Evolutionary conservation across 2,113 vertebrate genomes (phyloP).

Genomic region (Columba janthina): DNA sequence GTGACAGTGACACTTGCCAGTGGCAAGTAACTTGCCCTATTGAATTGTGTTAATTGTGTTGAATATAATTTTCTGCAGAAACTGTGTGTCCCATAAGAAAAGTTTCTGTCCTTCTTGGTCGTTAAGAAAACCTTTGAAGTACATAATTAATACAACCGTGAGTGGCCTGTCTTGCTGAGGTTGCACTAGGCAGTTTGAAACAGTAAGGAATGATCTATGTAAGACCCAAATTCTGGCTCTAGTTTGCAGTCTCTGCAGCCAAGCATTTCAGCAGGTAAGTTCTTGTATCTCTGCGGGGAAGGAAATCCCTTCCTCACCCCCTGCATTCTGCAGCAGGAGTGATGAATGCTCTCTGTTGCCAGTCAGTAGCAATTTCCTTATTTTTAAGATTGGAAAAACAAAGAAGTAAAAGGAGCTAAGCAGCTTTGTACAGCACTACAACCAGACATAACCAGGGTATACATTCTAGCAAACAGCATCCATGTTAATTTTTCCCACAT

Average conservation of each 20-base stretch:
- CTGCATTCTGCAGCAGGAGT: background rate
- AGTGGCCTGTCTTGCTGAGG: background rate
- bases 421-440: background rate
- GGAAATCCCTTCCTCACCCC: background rate
- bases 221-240: background rate
- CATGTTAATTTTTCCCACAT: background rate
- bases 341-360: background rate
- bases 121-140: background rate
- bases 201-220: background rate
- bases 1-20: background rate
- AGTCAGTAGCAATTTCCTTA: background rate
- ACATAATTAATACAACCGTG: background rate
- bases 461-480: background rate
- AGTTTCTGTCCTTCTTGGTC: background rate
- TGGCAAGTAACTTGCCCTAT: background rate
- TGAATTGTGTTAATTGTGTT: background rate
- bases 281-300: background rate
- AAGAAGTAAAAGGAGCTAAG: background rate
- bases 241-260: background rate
- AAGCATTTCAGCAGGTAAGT: background rate
- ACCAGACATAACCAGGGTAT: background rate
- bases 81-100: background rate
- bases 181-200: background rate
- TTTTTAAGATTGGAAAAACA: background rate
- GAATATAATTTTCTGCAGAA: background rate